Base-by-base conservation (phyloP, 1,140 invertebrate genomes). In the Meloidogyne floridensis region DNA sequence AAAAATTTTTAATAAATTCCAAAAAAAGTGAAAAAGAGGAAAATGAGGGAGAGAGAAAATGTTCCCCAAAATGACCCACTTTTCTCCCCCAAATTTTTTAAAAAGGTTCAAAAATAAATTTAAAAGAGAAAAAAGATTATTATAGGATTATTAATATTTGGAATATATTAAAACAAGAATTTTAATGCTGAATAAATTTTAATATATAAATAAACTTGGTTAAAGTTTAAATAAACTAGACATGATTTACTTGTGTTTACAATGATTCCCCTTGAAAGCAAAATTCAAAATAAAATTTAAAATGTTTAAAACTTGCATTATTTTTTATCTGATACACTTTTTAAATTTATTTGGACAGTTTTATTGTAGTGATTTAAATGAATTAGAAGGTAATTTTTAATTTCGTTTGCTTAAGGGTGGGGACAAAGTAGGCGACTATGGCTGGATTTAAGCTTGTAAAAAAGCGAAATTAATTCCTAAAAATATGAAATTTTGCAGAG, bases 81-180 rank as follows among this genome's bases (percentile, higher is more conserved):
- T 65, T 59, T 59, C 32, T 32, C 32, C 32, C 47, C 47, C 3
- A 47, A 47, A 6, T 47, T 47, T n/a, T 47, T n/a, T 6, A 65
- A 65, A 65, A 65, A 65, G 59, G n/a, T 65, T 65, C 2, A 65
- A n/a, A 65, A 65, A 65, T 65, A 65, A 65, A 65, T 65, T 6
- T n/a, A 65, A 65, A 65, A 65, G 59, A 47, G 47, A 47, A 47
- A 47, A 47, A 47, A 47, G 59, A 65, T 65, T 65, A 65, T 65
- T n/a, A 65, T 13, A n/a, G n/a, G 59, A 65, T 65, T 65, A 65
- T n/a, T n/a, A 13, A 59, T 59, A 65, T 65, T 65, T 65, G 59
- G 59, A 65, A 65, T 65, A 65, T 65, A 47, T 47, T 47, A 65
- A 65, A 65, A 65, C 59, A 65, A 65, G 59, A 15, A n/a, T 65